Base-by-base conservation (phyloP, 2,113 vertebrate genomes). In the Neodontobutis hainanensis region DNA sequence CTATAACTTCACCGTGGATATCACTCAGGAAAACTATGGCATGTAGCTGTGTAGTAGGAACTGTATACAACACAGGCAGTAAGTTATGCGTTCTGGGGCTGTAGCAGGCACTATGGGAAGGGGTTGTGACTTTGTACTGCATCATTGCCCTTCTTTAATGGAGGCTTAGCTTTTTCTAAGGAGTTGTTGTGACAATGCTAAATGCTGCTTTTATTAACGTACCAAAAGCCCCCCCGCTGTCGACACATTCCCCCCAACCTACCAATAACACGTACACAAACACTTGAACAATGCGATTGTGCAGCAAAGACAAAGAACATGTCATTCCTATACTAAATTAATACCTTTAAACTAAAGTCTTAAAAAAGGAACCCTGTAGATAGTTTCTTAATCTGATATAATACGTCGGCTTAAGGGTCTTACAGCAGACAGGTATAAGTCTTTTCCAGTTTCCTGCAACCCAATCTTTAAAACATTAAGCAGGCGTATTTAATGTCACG, bases 131-230 rank as follows among this genome's bases (percentile, higher is more conserved):
- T 91, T 91, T 90, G 90, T 80, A 90, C 86, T 90, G 87, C 84
- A 73, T 86, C 74, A 76, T 82, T 83, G 81, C 77, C 83, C 90
- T 89, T 89, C 84, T 87, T 86, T 90, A 85, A 88, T 88, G 89
- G 85, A 76, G 68, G 86, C 85, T 81, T 74, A 70, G 84, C 84
- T 88, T 82, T 87, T 90, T 84, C 83, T 87, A 86, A 90, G 82
- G 83, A 90, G 88, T 91, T 92, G 91, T 92, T 91, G 87, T 89
- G 87, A 91, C 88, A 89, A 88, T 90, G 85, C 87, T 92, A 92
- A 92, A 91, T 90, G 88, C 61, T 35, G 70, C 73, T 88, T 92
- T 91, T 91, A 93, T 89, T 81, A 87, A 90, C 51, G 82, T 81
- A 84, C 80, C 91, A 86, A 91, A 89, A 84, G 73, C 72, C 62